Evolutionary conservation across 2,888 invertebrate species (phyloP), one percentile per base, ranked within the genome.

Genomic region (Thera obeliscata): DNA sequence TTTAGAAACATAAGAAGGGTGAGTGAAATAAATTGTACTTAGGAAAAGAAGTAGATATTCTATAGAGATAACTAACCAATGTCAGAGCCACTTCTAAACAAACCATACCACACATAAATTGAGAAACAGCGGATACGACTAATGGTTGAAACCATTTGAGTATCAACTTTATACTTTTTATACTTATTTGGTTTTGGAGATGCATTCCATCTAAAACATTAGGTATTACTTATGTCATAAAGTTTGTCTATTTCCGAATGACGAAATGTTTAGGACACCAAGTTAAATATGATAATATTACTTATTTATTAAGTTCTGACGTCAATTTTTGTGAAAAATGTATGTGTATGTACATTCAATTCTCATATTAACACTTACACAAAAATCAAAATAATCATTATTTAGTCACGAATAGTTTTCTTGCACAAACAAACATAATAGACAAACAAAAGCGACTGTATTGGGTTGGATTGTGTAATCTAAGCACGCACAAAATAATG

Each of bases 91-190:
- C 35, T 41, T 50, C 33, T 68, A 68, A 50, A 43, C n/a, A 35
- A 11, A 57, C 49, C 64, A 46, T 49, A 60, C 52, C 56, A 60
- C 56, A 57, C 64, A 78, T 81, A 81, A 61, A 81, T 80, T 80
- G 78, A 78, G 82, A 80, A 84, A 83, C 81, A 85, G 80, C 87
- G 87, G 86, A 87, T 82, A 83, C 74, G 64, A 64, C 75, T 87
- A 86, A 87, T 87, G 81, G 78, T 78, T 67, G 69, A 72, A 73
- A 68, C 63, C 62, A 65, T 74, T 74, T 63, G 46, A 57, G 62
- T 56, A 48, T 11, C 11, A 11, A 48, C 61, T 46, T 61, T 41
- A 22, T 22, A 35, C 49, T 60, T 61, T 22, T 61, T 43, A 60
- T 8, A 66, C n/a, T 22, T 22, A 22, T 64, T 56, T 49, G 11